Conservation (phyloP, 2,888 invertebrate species). For the Formica aserva region DNA sequence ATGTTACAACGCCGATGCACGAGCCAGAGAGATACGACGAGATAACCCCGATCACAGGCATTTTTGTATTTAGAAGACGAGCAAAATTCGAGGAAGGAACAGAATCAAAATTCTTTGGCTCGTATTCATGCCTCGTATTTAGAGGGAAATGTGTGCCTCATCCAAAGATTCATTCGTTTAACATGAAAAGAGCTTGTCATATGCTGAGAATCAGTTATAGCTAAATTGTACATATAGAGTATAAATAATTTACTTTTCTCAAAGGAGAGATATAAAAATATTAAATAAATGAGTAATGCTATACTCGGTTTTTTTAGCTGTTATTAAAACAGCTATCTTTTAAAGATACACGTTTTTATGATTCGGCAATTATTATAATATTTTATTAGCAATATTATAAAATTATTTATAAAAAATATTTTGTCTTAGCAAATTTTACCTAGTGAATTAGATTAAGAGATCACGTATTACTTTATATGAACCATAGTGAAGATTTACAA, state of each 20-base stretch:
- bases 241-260: not conserved
- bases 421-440: not conserved
- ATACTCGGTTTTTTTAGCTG: not conserved
- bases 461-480: not conserved
- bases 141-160: slow-evolving; percentile 25
- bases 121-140: slow-evolving; percentile 33
- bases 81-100: slow-evolving; percentile 27
- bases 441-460: not conserved
- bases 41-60: slow-evolving; percentile 28
- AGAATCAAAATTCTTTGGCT: slow-evolving; percentile 42
- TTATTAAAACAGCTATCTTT: not conserved
- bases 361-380: not conserved
- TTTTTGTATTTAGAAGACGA: slow-evolving; percentile 31
- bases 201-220: slow-evolving; percentile 18
- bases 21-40: slow-evolving; percentile 39
- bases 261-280: not conserved
- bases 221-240: not conserved
- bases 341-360: not conserved
- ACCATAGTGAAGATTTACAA: not conserved
- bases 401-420: too few species aligned
- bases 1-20: slow-evolving; percentile 35
- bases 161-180: slow-evolving; percentile 34
- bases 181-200: not conserved
- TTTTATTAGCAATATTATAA: not conserved
- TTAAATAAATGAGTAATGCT: not conserved